phyloP scores from a whole-genome alignment of 2,888 invertebrate species.

The Thecophora atra region DNA sequence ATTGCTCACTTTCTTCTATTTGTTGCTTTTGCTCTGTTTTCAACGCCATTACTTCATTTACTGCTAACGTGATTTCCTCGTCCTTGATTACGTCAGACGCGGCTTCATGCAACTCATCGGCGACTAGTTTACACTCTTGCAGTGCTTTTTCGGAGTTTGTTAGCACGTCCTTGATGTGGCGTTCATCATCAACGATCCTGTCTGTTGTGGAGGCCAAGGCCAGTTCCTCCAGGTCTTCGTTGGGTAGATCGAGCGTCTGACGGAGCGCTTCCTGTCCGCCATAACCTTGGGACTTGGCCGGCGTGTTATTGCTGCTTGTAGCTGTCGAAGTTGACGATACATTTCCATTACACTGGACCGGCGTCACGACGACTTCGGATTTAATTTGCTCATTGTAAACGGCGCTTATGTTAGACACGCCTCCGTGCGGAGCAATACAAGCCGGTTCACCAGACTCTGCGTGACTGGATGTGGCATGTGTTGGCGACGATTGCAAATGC shows the following conservation, averaged over 20 bases:
- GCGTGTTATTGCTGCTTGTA: conserved; percentile 34
- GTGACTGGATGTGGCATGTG: conserved; percentile 48
- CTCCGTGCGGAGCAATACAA: conserved; percentile 27
- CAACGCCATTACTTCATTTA: conserved; percentile 68
- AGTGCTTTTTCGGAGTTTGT: conserved; percentile 68
- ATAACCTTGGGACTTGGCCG: conserved; percentile 40
- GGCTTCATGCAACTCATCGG: conserved; percentile 57
- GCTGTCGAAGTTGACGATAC: conserved; percentile 29
- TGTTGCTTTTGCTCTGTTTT: conserved; percentile 64
- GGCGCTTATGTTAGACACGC: conserved; percentile 64
- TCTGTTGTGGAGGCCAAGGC: conserved; percentile 54
- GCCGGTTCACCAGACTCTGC: conserved; percentile 12
- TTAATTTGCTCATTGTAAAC: conserved; percentile 66
- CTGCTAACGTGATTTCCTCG: conserved; percentile 69
- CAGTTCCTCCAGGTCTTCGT: conserved; percentile 56
- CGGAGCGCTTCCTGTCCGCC: conserved; percentile 60
- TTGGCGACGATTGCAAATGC: conserved; percentile 37
- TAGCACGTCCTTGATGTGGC: conserved; percentile 68
- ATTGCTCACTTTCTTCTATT: conserved; percentile 41
- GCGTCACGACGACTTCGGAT: conserved; percentile 55
- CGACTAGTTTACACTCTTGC: conserved; percentile 64
- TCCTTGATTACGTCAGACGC: conserved; percentile 68
- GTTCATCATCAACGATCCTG: conserved; percentile 62
- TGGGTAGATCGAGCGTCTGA: conserved; percentile 65
- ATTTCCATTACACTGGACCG: conserved; percentile 53